Percentiles rank a stretch among this genome's conserved stretches.
Evolutionary conservation across 2,797 vertebrate species (phyloP).

Genomic region (Arrhamphus sclerolepis): DNA sequence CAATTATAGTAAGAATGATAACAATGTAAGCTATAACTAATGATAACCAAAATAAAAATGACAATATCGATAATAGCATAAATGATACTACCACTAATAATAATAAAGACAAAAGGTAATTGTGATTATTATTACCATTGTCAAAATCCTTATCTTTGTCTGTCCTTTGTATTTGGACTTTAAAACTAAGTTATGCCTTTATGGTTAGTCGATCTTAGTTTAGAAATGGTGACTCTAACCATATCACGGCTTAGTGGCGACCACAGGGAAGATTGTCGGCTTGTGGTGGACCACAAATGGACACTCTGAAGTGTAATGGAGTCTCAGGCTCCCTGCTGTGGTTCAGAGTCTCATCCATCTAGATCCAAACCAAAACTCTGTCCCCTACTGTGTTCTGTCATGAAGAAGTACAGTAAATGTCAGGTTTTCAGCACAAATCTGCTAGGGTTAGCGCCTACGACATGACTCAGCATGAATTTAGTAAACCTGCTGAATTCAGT

Average conservation of each 20-base stretch:
- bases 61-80: no score
- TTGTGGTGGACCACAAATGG: constrained; percentile 50
- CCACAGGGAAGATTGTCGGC: constrained; percentile 33
- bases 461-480: background rate
- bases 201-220: constrained; percentile 49
- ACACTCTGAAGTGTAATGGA: constrained; percentile 31
- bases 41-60: no score
- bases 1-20: no score
- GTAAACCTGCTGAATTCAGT: background rate
- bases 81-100: no score
- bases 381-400: background rate
- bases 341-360: constrained; percentile 18
- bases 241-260: constrained; percentile 31
- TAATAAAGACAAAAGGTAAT: no score
- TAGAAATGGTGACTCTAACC: constrained; percentile 41
- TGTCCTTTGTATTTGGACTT: no score
- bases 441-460: background rate
- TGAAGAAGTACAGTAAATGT: constrained; percentile 6
- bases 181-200: constrained; percentile 30
- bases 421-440: constrained; percentile 13
- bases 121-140: no score
- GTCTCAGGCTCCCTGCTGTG: constrained; percentile 27
- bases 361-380: constrained; percentile 11
- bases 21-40: no score
- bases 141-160: no score